Conservation (phyloP, 2,888 invertebrate species). For the Synergus gifuensis region DNA sequence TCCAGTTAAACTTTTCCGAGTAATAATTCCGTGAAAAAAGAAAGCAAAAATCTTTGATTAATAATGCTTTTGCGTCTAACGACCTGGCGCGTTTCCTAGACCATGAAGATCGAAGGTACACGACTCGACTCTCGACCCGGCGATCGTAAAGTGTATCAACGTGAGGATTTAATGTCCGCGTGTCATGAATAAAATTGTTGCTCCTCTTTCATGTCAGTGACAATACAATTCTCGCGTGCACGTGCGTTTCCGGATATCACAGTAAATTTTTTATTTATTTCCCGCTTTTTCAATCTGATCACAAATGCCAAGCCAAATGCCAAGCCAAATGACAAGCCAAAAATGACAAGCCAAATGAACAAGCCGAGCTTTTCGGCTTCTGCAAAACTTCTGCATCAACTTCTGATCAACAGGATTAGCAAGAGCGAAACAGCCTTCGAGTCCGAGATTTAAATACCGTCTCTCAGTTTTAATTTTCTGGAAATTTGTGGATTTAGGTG, state of each 20-base stretch:
- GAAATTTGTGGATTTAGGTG: background rate
- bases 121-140: slow-evolving; percentile 21
- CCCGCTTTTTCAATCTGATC: background rate
- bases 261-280: background rate
- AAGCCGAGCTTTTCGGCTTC: background rate
- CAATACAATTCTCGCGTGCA: slow-evolving; percentile 10
- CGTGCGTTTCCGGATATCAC: background rate
- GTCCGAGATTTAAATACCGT: slow-evolving; percentile 9
- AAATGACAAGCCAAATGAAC: background rate
- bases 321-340: background rate
- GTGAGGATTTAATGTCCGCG: slow-evolving; percentile 24
- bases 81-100: slow-evolving; percentile 7
- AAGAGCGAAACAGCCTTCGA: background rate
- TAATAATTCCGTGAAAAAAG: background rate
- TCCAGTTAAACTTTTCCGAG: background rate
- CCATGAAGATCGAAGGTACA: slow-evolving; percentile 32
- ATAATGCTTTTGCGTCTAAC: background rate
- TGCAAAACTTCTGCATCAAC: background rate
- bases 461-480: slow-evolving; percentile 27
- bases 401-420: background rate
- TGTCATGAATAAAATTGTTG: slow-evolving; percentile 39
- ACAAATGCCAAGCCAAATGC: background rate
- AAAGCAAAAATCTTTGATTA: background rate
- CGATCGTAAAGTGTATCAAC: slow-evolving; percentile 11
- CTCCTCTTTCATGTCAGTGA: background rate